Evolutionary conservation across 2,113 vertebrate genomes (phyloP).

Genomic region (Leptobrachium ailaonicum): DNA sequence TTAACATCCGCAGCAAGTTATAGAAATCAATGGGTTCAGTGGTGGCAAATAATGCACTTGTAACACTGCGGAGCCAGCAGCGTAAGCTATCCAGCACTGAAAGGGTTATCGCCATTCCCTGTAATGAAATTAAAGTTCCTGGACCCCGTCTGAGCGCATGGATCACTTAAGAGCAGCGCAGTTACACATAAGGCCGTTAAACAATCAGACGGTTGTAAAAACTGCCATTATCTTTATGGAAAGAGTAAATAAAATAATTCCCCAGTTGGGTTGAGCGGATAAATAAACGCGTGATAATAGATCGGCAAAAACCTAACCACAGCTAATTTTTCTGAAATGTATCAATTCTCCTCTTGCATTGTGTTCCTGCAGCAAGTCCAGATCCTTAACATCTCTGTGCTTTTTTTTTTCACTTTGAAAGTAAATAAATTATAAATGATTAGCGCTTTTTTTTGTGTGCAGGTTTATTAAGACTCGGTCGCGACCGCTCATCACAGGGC

Average conservation of each 20-base stretch:
- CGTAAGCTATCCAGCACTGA: not conserved
- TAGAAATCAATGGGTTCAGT: too few species aligned
- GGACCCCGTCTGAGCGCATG: not conserved
- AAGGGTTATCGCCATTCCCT: not conserved
- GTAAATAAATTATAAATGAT: conserved; percentile 75
- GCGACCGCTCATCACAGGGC: conserved; percentile 78
- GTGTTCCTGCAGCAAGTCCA: too few species aligned
- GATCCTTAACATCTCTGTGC: too few species aligned
- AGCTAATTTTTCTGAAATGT: too few species aligned
- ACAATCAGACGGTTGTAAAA: not conserved
- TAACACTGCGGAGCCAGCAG: too few species aligned
- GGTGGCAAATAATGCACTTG: too few species aligned
- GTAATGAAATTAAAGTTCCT: not conserved
- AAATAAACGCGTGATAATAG: not conserved
- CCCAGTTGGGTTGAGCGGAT: not conserved
- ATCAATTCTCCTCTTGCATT: too few species aligned
- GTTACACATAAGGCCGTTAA: not conserved
- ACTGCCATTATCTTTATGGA: not conserved
- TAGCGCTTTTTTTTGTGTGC: conserved; percentile 62
- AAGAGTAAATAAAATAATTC: not conserved
- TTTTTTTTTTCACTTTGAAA: too few species aligned
- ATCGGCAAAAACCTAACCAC: not conserved
- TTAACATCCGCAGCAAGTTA: too few species aligned
- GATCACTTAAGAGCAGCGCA: not conserved
- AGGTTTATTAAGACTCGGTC: conserved; percentile 50